Evolutionary conservation across 2,113 vertebrate species (phyloP).

Genomic region (Gymnogyps californianus): DNA sequence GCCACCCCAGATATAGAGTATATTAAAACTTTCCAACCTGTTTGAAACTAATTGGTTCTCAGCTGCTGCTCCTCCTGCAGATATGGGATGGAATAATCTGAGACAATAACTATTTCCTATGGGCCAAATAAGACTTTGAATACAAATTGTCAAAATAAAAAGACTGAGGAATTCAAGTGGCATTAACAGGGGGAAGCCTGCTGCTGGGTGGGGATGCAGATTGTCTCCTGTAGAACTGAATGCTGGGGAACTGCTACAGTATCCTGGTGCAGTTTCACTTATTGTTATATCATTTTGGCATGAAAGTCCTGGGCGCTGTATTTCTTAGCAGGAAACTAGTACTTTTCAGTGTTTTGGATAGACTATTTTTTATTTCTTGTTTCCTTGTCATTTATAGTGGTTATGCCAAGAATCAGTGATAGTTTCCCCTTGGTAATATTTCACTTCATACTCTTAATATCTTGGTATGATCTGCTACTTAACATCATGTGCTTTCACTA

Average conservation of each 20-base stretch:
- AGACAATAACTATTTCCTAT: background rate
- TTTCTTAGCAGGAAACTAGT: background rate
- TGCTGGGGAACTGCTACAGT: background rate
- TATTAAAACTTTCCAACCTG: background rate
- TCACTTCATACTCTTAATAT: background rate
- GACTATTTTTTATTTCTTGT: background rate
- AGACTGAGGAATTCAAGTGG: rapidly evolving
- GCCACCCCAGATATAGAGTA: background rate
- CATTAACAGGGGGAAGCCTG: background rate
- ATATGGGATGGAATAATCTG: background rate
- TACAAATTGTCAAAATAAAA: background rate
- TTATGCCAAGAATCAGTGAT: background rate
- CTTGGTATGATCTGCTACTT: background rate
- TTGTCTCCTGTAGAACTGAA: background rate
- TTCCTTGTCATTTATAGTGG: background rate
- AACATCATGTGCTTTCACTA: background rate
- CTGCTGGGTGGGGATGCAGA: background rate
- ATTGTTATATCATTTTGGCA: background rate
- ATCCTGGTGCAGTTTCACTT: background rate
- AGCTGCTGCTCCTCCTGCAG: background rate
- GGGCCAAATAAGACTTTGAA: background rate
- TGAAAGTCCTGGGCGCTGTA: background rate
- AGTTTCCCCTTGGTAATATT: background rate
- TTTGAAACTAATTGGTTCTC: background rate
- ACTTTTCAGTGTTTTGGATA: background rate